Base-by-base conservation (phyloP, 2,113 vertebrate genomes). In the Machaerirhynchus nigripectus region DNA sequence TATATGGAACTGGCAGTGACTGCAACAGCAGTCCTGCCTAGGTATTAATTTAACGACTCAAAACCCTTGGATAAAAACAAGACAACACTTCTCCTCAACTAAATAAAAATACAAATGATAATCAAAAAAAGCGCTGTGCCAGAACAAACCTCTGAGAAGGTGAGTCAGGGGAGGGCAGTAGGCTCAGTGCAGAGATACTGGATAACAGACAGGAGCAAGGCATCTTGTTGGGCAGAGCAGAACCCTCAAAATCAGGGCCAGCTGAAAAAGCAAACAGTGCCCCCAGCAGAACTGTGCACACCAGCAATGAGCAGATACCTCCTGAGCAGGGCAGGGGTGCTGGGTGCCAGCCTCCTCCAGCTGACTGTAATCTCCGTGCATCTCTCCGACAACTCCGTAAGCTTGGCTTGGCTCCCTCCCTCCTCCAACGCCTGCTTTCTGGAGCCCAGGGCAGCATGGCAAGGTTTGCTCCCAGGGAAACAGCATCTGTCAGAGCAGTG, bases 171-270 rank as follows among this genome's bases (percentile, higher is more conserved):
- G 64, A 87, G 50, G 26, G 63, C 44, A 50, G 44, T 1, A 67
- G 59, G 55, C 33, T 77, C 59, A 67, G 64, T 0, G 0, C 63
- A 77, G 31, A 73, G 35, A 27, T 19, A 28, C 0, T 3, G 23
- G 8, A 2, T 52, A 42, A 46, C 8, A 7, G 15, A 31, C 37
- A 84, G 37, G n/a, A 84, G 17, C 28, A 35, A 56, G 13, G 60
- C 31, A 47, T 12, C 4, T 12, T 22, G 6, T 10, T 11, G 18
- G 47, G 40, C 22, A 20, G 27, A 74, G 35, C 78, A 52, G 21
- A 90, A 33, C 16, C 35, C 49, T 30, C 42, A 22, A 33, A 87
- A 79, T 5, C 39, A 40, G 86, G 65, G 28, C 31, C 71, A 90
- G 67, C 30, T 60, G 39, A 39, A 60, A 47, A 64, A 40, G 57